Percentiles rank a stretch among this genome's conserved stretches.
Conservation (phyloP, 1,140 invertebrate genomes). For the Hycleus cichorii region DNA sequence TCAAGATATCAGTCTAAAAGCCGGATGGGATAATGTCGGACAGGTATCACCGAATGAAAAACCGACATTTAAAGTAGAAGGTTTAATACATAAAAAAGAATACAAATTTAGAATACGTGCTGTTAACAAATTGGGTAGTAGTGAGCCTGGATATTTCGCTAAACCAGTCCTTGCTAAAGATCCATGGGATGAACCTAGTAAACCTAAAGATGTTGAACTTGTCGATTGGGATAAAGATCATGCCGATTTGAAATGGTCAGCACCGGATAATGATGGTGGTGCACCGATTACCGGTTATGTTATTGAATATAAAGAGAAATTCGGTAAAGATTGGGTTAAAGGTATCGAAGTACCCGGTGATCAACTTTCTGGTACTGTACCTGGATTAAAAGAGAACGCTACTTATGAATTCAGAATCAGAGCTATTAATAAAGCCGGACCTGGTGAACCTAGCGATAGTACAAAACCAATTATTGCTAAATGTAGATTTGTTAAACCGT, state of each 20-base stretch:
- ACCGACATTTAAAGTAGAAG: slow-evolving; percentile 75
- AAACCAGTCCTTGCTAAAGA: slow-evolving; percentile 91
- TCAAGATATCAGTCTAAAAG: slow-evolving; percentile 82
- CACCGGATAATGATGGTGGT: slow-evolving; percentile 85
- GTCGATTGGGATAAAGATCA: slow-evolving; percentile 94
- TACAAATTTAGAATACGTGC: slow-evolving; percentile 95
- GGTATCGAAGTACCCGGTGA: slow-evolving; percentile 75
- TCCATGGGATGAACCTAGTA: slow-evolving; percentile 95
- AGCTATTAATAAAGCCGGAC: slow-evolving; percentile 93
- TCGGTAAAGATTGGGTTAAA: slow-evolving; percentile 80
- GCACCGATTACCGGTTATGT: slow-evolving; percentile 91
- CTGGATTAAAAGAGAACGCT: slow-evolving; percentile 86
- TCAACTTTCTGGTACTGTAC: slow-evolving; percentile 66
- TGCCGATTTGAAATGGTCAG: slow-evolving; percentile 85
- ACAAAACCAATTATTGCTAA: slow-evolving; percentile 95
- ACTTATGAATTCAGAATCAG: slow-evolving; percentile 95
- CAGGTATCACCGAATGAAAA: slow-evolving; percentile 60
- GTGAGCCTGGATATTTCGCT: slow-evolving; percentile 79
- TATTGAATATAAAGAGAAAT: slow-evolving; percentile 91
- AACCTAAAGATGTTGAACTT: slow-evolving; percentile 84
- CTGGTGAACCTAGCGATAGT: slow-evolving; percentile 87
- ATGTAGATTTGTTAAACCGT: slow-evolving; percentile 90
- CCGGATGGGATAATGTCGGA: slow-evolving; percentile 79
- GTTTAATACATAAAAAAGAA: slow-evolving; percentile 77
- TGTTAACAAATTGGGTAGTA: slow-evolving; percentile 82